Evolutionary conservation across 2,888 invertebrate genomes (phyloP).

Genomic region (Hymenopus coronatus): DNA sequence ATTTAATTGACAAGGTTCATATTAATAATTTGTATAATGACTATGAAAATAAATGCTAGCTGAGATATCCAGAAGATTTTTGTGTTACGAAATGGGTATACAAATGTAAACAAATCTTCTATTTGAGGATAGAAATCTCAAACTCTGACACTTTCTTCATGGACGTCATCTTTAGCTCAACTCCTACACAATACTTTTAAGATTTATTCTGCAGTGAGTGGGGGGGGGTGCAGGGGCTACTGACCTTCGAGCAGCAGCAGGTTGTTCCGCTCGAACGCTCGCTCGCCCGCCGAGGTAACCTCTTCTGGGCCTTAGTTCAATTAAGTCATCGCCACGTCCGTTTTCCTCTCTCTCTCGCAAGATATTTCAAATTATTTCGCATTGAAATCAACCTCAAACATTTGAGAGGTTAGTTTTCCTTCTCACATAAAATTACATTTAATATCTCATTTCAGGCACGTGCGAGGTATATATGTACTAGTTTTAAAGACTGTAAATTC

Average conservation of each 20-base stretch:
- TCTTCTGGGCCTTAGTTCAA: not conserved
- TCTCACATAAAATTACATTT: too few species aligned
- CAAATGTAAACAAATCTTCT: not conserved
- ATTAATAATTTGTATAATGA: too few species aligned
- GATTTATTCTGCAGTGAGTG: not conserved
- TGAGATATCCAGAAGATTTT: too few species aligned
- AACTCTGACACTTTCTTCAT: not conserved
- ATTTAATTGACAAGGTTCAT: too few species aligned
- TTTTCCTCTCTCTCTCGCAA: not conserved
- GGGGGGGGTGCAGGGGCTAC: not conserved
- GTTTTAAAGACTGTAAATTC: too few species aligned
- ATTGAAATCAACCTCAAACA: too few species aligned
- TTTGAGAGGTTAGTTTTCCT: too few species aligned
- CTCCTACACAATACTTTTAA: not conserved
- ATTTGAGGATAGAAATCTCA: not conserved
- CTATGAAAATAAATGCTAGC: too few species aligned
- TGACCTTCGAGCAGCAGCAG: not conserved
- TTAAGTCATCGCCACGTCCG: not conserved
- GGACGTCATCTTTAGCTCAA: not conserved
- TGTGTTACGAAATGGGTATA: too few species aligned
- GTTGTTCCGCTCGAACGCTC: not conserved
- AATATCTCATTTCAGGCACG: too few species aligned
- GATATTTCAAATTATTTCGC: too few species aligned
- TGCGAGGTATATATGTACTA: too few species aligned
- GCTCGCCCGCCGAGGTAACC: not conserved